Evolutionary conservation across 2,888 invertebrate genomes (phyloP), one percentile per base, ranked within the genome.

Genomic region (Pyrrhia umbra): DNA sequence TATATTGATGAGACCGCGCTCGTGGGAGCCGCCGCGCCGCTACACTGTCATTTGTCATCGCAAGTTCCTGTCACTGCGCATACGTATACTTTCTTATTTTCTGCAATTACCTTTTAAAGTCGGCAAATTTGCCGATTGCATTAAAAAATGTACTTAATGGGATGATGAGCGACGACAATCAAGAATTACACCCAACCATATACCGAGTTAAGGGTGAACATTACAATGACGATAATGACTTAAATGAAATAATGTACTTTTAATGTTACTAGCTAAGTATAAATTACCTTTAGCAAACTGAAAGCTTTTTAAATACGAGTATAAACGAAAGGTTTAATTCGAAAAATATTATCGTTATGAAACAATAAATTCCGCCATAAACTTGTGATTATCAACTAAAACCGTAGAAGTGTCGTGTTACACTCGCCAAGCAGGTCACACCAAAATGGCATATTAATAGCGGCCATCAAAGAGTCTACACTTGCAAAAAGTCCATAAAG

Each of bases 21-120:
- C 90, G 91, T 91, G 91, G 89, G 91, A 92, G 89, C 89, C 85
- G 79, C 70, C 79, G 70, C 66, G 71, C 74, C 80, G 72, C 70
- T 77, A 73, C 79, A 72, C 87, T 83, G 87, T 93, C 93, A 93
- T 94, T 94, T 93, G 92, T 94, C 94, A 93, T 92, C 90, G 88
- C 89, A 85, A 82, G 89, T 85, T 88, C 89, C 90, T 90, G 92
- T 92, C 92, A 91, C 88, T 85, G 84, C 86, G 83, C 83, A 81
- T 88, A 86, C 89, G 87, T 89, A 89, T 89, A 86, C 92, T 92
- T 91, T 90, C 91, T 89, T 90, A 90, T 89, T 87, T 88, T 85
- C 87, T 83, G 89, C 92, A 92, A 93, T 93, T 92, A 92, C 90
- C 91, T 89, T 92, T 89, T 90, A 89, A 85, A 88, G 88, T 88